These are phyloP conservation scores for Chaetodon trifascialis DNA, from an alignment of 2,113 vertebrate genomes.

Conservation along the genomic window DNA sequence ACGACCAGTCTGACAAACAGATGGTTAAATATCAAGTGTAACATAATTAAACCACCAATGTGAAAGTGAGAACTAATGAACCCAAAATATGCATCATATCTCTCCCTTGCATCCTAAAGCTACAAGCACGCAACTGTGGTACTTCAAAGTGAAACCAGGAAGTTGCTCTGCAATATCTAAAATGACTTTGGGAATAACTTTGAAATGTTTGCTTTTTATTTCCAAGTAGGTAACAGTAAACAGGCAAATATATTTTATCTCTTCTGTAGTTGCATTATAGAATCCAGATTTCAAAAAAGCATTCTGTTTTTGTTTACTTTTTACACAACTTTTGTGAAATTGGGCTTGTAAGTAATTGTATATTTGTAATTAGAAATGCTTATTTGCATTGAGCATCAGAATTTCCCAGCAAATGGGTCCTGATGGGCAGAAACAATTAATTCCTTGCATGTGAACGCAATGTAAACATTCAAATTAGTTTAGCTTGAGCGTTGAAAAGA, in stretches of 20 bases:
- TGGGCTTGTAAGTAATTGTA: no score
- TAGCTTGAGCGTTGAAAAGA: not conserved
- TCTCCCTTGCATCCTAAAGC: not conserved
- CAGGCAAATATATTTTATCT: not conserved
- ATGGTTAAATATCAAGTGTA: not conserved
- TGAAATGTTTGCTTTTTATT: not conserved
- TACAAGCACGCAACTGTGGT: not conserved
- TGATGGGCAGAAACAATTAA: not conserved
- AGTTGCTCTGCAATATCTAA: not conserved
- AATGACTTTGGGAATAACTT: no score
- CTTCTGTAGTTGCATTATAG: not conserved
- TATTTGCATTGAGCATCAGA: not conserved
- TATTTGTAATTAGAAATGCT: no score
- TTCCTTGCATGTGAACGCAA: not conserved
- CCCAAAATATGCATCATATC: not conserved
- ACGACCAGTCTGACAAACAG: not conserved
- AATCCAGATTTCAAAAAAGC: no score
- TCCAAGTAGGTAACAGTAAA: not conserved
- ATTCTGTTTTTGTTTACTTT: no score
- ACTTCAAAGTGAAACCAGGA: not conserved
- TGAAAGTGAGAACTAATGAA: not conserved
- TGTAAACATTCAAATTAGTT: conserved; percentile 34
- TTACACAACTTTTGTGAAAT: no score
- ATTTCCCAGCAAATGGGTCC: not conserved
- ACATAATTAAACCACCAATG: not conserved